phyloP scores from a whole-genome alignment of 2,113 vertebrate species.

The Zosterops japonicus region DNA sequence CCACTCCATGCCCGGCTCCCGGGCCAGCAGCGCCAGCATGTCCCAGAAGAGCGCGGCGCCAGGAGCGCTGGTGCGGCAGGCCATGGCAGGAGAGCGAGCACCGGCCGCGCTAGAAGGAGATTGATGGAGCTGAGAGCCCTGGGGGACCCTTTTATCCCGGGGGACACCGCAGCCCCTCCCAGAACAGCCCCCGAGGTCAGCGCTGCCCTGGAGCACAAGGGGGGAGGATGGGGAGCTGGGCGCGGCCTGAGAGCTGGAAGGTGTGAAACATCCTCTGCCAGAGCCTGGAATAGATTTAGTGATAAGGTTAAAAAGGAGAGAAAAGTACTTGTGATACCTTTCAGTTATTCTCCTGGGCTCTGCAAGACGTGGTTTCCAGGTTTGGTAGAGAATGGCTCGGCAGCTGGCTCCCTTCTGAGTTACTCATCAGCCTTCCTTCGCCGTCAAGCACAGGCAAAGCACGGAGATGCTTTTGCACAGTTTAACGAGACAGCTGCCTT shows the following conservation, averaged over 20 bases:
- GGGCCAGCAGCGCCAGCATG: not conserved
- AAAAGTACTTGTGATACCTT: not conserved
- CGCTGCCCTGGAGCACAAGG: not conserved
- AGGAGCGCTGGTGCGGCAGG: accelerated
- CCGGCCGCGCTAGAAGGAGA: accelerated
- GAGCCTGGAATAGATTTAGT: not conserved
- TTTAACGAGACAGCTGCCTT: not conserved
- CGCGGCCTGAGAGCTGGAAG: accelerated
- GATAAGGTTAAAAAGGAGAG: not conserved
- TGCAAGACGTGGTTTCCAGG: accelerated
- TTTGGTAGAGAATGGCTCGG: not conserved
- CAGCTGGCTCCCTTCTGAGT: not conserved
- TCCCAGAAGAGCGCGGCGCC: not conserved
- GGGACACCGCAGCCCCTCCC: accelerated
- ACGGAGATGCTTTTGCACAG: not conserved
- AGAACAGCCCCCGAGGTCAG: not conserved
- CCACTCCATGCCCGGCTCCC: slow-evolving; percentile 14
- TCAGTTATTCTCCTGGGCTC: not conserved
- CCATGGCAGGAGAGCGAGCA: accelerated
- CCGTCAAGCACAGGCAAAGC: too few relatives aligned
- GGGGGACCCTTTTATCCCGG: not conserved
- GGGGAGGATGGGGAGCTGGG: too few relatives aligned
- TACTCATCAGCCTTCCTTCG: accelerated
- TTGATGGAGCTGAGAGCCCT: accelerated
- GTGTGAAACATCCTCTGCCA: not conserved